Evolutionary conservation across 2,113 vertebrate species (phyloP), one percentile per base, ranked within the genome.

Genomic region (Paramisgurnus dabryanus): DNA sequence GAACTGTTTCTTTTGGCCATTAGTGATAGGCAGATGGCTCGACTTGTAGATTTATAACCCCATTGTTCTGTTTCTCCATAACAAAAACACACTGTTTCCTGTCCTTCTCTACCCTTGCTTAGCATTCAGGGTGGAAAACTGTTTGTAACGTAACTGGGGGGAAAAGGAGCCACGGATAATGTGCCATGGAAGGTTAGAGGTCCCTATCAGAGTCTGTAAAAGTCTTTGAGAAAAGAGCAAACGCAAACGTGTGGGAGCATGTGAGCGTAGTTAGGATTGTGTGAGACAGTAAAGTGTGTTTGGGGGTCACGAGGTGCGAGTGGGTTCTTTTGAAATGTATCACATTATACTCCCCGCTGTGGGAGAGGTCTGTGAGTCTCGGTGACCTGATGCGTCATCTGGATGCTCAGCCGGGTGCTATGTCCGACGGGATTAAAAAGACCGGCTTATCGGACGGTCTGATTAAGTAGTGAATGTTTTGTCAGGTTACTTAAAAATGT

Each of bases 1-100:
- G 67, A 80, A 76, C 67, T 82, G 84, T 85, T 85, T 82, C 83
- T 85, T 47, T 85, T 85, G 83, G 83, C 83, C 27, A 64, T 43
- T 4, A 22, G 63, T 53, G 79, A 67, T 40, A 18, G 70, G 70
- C 63, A 67, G 79, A 22, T 80, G 67, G 67, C 50, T 67, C 57
- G 74, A 76, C 73, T 65, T 67, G 50, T 73, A 80, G 65, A 58
- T 78, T 78, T 67, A 60, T 22, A 39, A 68, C 78, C 60, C 68
- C 76, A 82, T 82, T 85, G 83, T 85, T 85, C 83, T 82, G 80
- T 75, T 1, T 13, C 71, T 63, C 76, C 15, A 53, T 53, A 79
- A 82, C 71, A 79, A 43, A 84, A 85, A 82, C 80, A 85, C 76
- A 22, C 76, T 3, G 79, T 73, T 85, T 85, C 80, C 83, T 85